A percentile compares a stretch with the other conserved stretches of the same genome.
Evolutionary conservation across 2,888 invertebrate genomes (phyloP).

Genomic region (Malthinus flaveolus): DNA sequence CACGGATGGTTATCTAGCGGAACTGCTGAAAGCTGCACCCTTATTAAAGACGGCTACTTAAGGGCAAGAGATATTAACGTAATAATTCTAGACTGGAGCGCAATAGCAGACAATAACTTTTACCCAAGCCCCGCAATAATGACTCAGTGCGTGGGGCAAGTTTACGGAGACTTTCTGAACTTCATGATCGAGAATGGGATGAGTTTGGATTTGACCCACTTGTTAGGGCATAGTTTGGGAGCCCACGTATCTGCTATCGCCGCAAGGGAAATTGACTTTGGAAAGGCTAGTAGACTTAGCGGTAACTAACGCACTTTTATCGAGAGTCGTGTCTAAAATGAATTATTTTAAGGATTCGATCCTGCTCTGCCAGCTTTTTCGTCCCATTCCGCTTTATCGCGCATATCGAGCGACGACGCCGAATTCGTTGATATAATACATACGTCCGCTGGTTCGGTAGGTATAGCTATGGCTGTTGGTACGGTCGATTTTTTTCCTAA

Average conservation of each 20-base stretch:
- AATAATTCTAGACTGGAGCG: constrained; percentile 46
- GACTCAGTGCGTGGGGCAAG: constrained; percentile 58
- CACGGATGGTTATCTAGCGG: constrained; percentile 60
- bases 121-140: constrained; percentile 44
- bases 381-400: constrained; percentile 47
- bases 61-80: constrained; percentile 57
- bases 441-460: constrained; percentile 73
- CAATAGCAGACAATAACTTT: constrained; percentile 39
- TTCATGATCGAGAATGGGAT: constrained; percentile 47
- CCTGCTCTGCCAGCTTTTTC: constrained; percentile 67
- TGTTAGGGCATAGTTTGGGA: constrained; percentile 64
- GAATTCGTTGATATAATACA: constrained; percentile 87
- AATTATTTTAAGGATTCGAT: constrained; percentile 57
- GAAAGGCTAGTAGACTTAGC: constrained; percentile 40
- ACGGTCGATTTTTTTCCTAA: constrained; percentile 68
- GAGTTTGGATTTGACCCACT: constrained; percentile 55
- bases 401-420: constrained; percentile 69
- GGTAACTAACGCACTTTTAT: constrained; percentile 31
- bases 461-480: constrained; percentile 61
- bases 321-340: not conserved
- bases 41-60: constrained; percentile 57
- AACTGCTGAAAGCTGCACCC: constrained; percentile 50
- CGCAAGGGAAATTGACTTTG: constrained; percentile 34
- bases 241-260: constrained; percentile 59
- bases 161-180: constrained; percentile 56